Conservation (phyloP, 2,797 vertebrate species). For the Sciurus vulgaris region DNA sequence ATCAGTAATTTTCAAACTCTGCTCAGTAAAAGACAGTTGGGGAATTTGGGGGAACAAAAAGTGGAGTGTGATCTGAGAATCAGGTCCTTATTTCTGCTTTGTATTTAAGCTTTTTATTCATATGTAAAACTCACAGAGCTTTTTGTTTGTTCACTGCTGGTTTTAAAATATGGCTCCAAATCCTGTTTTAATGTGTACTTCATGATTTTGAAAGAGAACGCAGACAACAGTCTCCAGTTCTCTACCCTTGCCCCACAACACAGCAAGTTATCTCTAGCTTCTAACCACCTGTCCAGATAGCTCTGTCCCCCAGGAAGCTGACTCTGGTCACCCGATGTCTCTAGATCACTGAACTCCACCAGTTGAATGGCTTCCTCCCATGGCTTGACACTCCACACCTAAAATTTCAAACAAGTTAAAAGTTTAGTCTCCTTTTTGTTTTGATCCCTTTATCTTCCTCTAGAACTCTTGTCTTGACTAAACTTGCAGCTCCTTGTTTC, state of each 20-base stretch:
- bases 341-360: background rate
- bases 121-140: background rate
- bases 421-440: background rate
- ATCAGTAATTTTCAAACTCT: background rate
- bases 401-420: background rate
- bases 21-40: background rate
- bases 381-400: background rate
- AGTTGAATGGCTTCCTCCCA: background rate
- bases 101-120: background rate
- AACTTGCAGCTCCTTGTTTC: too few relatives aligned
- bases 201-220: background rate
- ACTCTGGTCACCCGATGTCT: background rate
- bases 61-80: background rate
- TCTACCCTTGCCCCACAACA: background rate
- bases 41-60: fast-evolving
- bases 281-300: fast-evolving
- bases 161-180: background rate
- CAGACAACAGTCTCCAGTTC: background rate
- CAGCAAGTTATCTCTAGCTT: background rate
- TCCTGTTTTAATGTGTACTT: background rate
- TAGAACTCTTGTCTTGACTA: background rate
- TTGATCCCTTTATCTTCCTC: background rate
- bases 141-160: background rate
- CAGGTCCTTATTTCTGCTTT: background rate
- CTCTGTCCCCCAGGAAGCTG: background rate